Evolutionary conservation across 2,888 invertebrate genomes (phyloP).

Genomic region (Drosophila austrosaltans): DNA sequence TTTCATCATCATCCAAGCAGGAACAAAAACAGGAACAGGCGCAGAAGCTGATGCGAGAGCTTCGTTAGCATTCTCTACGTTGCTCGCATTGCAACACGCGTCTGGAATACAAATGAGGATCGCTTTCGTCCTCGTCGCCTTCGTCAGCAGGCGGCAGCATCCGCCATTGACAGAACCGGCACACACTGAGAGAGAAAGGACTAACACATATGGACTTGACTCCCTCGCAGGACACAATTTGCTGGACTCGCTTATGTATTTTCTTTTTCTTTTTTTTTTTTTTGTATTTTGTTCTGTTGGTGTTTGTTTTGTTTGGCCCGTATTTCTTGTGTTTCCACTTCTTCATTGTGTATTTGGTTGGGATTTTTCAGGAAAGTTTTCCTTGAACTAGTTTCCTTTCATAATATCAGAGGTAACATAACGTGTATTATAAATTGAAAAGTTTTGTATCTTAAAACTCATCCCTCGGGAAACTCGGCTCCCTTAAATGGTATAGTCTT

Average conservation of each 20-base stretch:
- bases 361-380: constrained; percentile 23
- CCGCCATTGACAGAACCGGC: constrained; percentile 71
- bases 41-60: constrained; percentile 39
- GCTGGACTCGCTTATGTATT: constrained; percentile 43
- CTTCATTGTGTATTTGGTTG: constrained; percentile 18
- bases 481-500: no score
- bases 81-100: constrained; percentile 74
- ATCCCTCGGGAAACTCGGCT: no score
- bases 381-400: not conserved
- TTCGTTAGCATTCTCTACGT: constrained; percentile 70
- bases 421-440: no score
- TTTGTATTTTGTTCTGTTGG: not conserved
- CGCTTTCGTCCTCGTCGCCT: constrained; percentile 64
- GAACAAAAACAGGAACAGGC: constrained; percentile 32
- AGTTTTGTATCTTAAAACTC: no score
- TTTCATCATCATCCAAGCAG: constrained; percentile 63
- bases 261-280: not conserved
- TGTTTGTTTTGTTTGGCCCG: constrained; percentile 48
- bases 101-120: constrained; percentile 83
- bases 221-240: constrained; percentile 36
- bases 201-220: constrained; percentile 19
- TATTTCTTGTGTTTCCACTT: constrained; percentile 25
- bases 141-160: constrained; percentile 56
- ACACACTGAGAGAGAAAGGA: constrained; percentile 37
- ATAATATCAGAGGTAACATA: not conserved